Evolutionary conservation across 2,797 vertebrate genomes (phyloP).

Genomic region (Macrochelys suwanniensis): DNA sequence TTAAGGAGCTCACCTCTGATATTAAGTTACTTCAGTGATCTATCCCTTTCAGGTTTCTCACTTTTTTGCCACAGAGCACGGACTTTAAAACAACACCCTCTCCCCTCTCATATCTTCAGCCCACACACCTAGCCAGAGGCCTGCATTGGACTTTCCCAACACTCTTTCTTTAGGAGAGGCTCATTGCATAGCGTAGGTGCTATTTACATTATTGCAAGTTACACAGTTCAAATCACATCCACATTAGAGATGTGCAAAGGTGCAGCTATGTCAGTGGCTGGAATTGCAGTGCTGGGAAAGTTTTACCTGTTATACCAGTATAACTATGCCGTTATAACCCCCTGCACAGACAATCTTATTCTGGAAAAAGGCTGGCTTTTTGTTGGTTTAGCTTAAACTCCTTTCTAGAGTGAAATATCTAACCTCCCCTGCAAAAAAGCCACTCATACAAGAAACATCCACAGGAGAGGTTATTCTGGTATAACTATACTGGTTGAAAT

Average conservation of each 20-base stretch:
- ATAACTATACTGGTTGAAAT: background rate
- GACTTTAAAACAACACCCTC: background rate
- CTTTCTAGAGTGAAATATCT: background rate
- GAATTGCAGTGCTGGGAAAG: background rate
- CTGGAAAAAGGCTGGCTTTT: background rate
- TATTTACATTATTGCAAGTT: background rate
- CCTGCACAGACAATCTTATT: background rate
- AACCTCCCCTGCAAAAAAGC: background rate
- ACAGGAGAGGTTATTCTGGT: background rate
- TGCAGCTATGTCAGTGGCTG: background rate
- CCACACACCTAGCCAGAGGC: background rate
- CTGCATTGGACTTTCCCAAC: no score
- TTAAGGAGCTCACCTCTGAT: background rate
- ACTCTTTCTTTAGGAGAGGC: no score
- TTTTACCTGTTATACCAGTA: background rate
- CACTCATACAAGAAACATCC: background rate
- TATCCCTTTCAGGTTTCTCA: background rate
- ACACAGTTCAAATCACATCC: background rate
- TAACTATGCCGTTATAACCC: background rate
- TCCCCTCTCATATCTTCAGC: background rate
- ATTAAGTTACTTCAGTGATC: background rate
- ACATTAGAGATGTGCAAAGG: background rate
- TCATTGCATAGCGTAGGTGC: no score
- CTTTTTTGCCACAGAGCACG: background rate
- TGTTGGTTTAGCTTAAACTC: background rate